Conservation (phyloP, 2,888 invertebrate genomes). For the Phymatocera aterrima region DNA sequence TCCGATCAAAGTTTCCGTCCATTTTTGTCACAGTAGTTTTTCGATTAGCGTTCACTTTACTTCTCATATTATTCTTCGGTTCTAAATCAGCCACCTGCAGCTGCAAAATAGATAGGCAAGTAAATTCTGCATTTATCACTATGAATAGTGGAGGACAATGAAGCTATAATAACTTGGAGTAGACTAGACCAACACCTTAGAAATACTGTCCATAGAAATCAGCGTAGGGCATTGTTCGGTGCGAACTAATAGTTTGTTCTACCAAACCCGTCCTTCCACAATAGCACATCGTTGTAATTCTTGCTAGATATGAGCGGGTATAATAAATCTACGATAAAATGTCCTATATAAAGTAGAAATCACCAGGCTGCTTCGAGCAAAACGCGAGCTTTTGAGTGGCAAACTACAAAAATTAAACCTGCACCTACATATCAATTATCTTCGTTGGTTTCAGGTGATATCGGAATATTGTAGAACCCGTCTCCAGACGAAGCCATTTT, state of each 20-base stretch:
- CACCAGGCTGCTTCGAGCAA: neutral
- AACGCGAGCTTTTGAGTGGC: neutral
- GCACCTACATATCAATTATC: neutral
- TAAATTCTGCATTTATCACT: neutral
- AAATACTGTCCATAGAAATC: slow-evolving; percentile 11
- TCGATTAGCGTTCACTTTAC: neutral
- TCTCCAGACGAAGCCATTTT: slow-evolving; percentile 78
- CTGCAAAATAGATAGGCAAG: neutral
- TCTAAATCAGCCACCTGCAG: neutral
- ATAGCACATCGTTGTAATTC: neutral
- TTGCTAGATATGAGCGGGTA: neutral
- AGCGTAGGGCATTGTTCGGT: slow-evolving; percentile 19
- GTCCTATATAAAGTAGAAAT: neutral
- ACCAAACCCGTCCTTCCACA: neutral
- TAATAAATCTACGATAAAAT: neutral
- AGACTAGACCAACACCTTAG: slow-evolving; percentile 13
- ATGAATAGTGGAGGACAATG: slow-evolving; percentile 13
- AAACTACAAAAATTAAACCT: neutral
- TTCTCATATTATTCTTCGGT: too few relatives aligned
- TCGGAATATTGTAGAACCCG: slow-evolving; percentile 78
- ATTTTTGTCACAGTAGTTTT: neutral
- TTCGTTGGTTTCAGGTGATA: slow-evolving; percentile 75
- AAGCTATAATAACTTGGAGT: slow-evolving; percentile 18
- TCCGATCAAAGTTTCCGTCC: neutral
- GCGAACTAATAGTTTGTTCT: slow-evolving; percentile 27